Conservation (phyloP, 2,113 vertebrate genomes). For the Arizona elegans region DNA sequence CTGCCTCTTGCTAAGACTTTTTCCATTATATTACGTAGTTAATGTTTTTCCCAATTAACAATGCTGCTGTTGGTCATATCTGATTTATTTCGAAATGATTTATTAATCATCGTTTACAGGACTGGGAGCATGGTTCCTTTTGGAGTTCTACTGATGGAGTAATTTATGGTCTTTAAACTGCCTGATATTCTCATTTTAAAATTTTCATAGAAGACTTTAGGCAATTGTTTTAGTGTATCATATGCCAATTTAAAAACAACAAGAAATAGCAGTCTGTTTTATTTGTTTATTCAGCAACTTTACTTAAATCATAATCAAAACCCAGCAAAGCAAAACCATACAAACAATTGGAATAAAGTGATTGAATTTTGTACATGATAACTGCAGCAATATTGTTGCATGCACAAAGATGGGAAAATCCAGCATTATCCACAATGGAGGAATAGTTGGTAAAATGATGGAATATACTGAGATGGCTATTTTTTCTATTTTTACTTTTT, state of each 20-base stretch:
- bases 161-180: constrained; percentile 7
- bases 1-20: not conserved
- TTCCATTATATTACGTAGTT: not conserved
- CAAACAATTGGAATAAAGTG: not conserved
- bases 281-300: not conserved
- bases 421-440: not conserved
- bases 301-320: not conserved
- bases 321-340: not conserved
- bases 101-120: constrained; percentile 20
- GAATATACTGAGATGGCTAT: not conserved
- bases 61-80: constrained; percentile 19
- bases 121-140: not conserved
- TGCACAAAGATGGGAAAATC: not conserved
- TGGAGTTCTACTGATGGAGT: not conserved
- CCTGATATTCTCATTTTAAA: not conserved
- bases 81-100: not conserved
- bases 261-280: not conserved
- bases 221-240: not conserved
- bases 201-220: constrained; percentile 26
- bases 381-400: not conserved
- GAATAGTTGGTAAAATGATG: not conserved
- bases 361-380: not conserved
- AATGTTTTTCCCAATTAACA: not conserved
- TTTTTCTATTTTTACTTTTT: not conserved
- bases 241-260: constrained; percentile 33